These are phyloP conservation scores for Saturnia japonica DNA, from an alignment of 2,888 invertebrate species.

Conservation along the genomic window DNA sequence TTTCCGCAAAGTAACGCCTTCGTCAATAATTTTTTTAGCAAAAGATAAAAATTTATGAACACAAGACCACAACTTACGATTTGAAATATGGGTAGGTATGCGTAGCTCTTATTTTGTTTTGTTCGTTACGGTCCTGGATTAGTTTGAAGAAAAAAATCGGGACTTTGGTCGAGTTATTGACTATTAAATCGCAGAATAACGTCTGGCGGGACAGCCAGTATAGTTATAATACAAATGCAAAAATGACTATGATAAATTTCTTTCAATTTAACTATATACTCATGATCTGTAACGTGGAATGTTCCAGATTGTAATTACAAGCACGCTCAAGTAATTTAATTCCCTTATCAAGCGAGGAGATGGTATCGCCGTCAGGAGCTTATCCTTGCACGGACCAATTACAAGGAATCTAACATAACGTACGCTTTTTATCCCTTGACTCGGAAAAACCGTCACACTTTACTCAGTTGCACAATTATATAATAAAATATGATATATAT, in stretches of 20 bases:
- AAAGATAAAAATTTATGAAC: too few relatives aligned
- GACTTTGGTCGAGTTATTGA: too few relatives aligned
- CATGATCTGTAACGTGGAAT: slow-evolving; percentile 17
- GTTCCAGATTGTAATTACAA: slow-evolving; percentile 46
- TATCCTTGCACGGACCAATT: slow-evolving; percentile 37
- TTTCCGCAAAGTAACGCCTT: too few relatives aligned
- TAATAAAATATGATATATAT: not conserved
- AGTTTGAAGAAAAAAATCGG: too few relatives aligned
- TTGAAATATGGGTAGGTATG: too few relatives aligned
- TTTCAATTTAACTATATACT: slow-evolving; percentile 9
- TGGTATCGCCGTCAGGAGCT: slow-evolving; percentile 52
- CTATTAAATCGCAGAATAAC: too few relatives aligned
- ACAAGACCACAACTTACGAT: too few relatives aligned
- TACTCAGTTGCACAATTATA: not conserved
- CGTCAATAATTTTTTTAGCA: too few relatives aligned
- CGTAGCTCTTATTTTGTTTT: too few relatives aligned
- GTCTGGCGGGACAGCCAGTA: too few relatives aligned
- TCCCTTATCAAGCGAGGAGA: slow-evolving; percentile 60
- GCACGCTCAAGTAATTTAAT: slow-evolving; percentile 64
- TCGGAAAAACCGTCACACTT: slow-evolving; percentile 13
- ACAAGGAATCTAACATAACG: slow-evolving; percentile 18
- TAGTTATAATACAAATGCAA: too few relatives aligned
- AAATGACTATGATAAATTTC: not conserved
- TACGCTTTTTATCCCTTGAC: slow-evolving; percentile 18
- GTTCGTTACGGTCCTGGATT: too few relatives aligned